Evolutionary conservation across 2,888 invertebrate species (phyloP), one percentile per base, ranked within the genome.

Genomic region (Synergus umbraculus): DNA sequence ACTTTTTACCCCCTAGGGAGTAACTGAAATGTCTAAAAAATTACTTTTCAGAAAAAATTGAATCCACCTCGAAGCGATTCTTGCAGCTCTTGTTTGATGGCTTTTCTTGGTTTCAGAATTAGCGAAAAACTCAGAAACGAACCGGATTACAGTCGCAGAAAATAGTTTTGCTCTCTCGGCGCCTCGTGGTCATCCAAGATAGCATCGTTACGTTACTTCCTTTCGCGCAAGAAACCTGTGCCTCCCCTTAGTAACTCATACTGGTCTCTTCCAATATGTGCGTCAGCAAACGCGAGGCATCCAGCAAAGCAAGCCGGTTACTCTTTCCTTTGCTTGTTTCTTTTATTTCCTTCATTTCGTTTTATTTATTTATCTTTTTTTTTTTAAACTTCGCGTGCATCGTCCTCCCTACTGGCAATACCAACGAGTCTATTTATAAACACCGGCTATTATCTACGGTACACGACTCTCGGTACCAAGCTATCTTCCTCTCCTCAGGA

Each of bases 161-260:
- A 83, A 83, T 84, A 80, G 81, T 82, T 79, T 76, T 82, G 77
- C 79, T 78, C 76, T 82, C 78, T 83, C 81, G 79, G 81, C 80
- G 83, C 80, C 80, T 80, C 80, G 78, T 80, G 78, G 79, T 81
- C 81, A 79, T 81, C 82, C 77, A 78, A 78, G 77, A 80, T 81
- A 79, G 80, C 86, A 86, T 86, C 86, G 85, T 87, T 86, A 86
- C 87, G 88, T 85, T 85, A 86, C 84, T 87, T 87, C 85, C 86
- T 86, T 87, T 84, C 84, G 82, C 83, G 83, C 82, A 79, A 84
- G 82, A 84, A 83, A 82, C 82, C 84, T 78, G 81, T 84, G 81
- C 80, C 82, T 82, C 80, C 81, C 80, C 78, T 54, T 65, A 43
- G 22, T 80, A 73, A 69, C 76, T 76, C 76, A 65, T 37, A 60